A percentile compares a stretch with the other conserved stretches of the same genome.
Conservation (phyloP, 1,140 invertebrate species). For the Brachionus manjavacas region DNA sequence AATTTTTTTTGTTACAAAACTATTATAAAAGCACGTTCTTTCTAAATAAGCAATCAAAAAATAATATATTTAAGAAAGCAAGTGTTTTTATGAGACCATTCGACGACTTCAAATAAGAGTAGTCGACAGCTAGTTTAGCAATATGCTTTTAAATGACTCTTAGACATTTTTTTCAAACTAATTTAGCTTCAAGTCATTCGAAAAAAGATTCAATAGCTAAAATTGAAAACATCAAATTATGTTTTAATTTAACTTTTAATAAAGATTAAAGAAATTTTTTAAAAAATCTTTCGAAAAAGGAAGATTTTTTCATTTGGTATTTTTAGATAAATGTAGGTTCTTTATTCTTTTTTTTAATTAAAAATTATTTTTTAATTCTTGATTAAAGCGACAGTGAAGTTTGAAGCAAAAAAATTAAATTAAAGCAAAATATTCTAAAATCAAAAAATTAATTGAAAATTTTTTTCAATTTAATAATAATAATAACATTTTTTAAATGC, state of each 20-base stretch:
- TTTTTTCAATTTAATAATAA: too few relatives aligned
- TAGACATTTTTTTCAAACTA: neutral
- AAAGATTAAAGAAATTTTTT: neutral
- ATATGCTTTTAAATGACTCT: neutral
- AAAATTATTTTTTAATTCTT: too few relatives aligned
- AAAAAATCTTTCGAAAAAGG: too few relatives aligned
- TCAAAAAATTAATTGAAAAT: too few relatives aligned
- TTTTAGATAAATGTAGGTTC: too few relatives aligned
- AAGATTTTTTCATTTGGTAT: too few relatives aligned
- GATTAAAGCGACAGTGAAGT: too few relatives aligned
- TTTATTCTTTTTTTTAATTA: too few relatives aligned
- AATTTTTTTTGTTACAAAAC: constrained; percentile 1
- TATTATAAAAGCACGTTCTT: neutral
- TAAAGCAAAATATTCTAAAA: too few relatives aligned
- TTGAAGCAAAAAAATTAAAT: too few relatives aligned
- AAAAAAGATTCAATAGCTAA: neutral
- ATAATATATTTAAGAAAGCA: neutral
- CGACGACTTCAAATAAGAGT: neutral
- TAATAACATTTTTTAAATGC: too few relatives aligned
- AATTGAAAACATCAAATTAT: neutral
- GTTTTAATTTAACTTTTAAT: neutral
- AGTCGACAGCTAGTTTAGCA: neutral
- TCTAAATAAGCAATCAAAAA: neutral
- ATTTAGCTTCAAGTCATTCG: neutral
- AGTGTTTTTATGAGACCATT: neutral